phyloP scores from a whole-genome alignment of 2,888 invertebrate species.

The Lithophane ornitopus region DNA sequence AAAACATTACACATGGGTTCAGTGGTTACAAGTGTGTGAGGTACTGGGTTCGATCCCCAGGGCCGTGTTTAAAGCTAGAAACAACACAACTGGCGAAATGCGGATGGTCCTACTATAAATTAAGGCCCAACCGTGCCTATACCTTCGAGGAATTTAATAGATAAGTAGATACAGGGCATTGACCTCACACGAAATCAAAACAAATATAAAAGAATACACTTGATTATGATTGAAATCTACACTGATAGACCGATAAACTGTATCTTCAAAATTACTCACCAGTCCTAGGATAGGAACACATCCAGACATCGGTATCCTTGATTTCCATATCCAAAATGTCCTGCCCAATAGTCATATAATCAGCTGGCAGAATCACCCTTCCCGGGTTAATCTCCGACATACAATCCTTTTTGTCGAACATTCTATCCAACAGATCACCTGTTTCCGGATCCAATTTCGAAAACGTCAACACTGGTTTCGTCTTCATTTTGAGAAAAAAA shows the following conservation, averaged over 20 bases:
- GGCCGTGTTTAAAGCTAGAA: no score
- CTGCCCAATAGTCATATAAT: slow-evolving; percentile 92
- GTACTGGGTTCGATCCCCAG: background rate
- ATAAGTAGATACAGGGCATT: background rate
- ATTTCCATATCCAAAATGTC: slow-evolving; percentile 93
- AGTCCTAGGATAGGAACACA: slow-evolving; percentile 97
- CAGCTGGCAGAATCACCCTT: slow-evolving; percentile 92
- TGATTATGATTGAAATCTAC: background rate
- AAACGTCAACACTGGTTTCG: slow-evolving; percentile 86
- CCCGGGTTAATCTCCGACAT: slow-evolving; percentile 94
- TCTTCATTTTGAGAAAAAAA: slow-evolving; percentile 78
- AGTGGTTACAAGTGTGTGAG: background rate
- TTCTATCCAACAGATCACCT: slow-evolving; percentile 91
- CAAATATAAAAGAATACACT: background rate
- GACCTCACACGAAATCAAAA: background rate
- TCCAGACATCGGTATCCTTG: slow-evolving; percentile 94
- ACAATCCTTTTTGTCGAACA: slow-evolving; percentile 93
- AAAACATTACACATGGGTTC: background rate
- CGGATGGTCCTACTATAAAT: background rate
- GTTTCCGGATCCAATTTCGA: slow-evolving; percentile 91
- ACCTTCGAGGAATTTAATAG: background rate
- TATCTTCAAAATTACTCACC: slow-evolving; percentile 90
- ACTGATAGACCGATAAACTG: background rate
- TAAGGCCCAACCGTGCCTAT: background rate
- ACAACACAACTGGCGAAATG: background rate